Conservation (phyloP, 2,888 invertebrate genomes). For the Acronicta alni region DNA sequence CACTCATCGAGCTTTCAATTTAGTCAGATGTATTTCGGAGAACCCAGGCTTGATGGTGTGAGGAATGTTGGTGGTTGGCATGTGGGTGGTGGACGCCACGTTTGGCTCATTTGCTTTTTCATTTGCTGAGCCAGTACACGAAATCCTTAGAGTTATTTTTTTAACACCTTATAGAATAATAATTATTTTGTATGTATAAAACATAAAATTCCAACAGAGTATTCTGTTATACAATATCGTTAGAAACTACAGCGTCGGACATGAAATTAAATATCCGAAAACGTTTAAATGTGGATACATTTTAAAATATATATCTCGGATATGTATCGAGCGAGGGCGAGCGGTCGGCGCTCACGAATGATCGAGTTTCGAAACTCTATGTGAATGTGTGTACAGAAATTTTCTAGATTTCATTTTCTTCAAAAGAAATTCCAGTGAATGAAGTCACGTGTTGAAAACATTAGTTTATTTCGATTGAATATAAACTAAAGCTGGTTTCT, state of each 20-base stretch:
- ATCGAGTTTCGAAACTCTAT: constrained; percentile 40
- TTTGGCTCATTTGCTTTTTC: no score
- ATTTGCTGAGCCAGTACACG: no score
- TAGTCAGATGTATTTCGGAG: no score
- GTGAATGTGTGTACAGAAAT: constrained; percentile 16
- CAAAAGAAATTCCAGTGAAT: constrained; percentile 45
- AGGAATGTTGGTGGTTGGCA: no score
- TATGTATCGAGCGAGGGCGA: constrained; percentile 31
- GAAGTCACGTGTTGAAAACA: constrained; percentile 52
- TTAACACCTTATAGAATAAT: no score
- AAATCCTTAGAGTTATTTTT: no score
- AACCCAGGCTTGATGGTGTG: no score
- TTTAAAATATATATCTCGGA: constrained; percentile 34
- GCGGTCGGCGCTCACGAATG: constrained; percentile 41
- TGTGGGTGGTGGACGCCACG: no score
- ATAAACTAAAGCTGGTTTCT: constrained; percentile 44
- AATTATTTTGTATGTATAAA: no score
- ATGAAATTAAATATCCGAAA: constrained; percentile 46
- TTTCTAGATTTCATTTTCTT: constrained; percentile 49
- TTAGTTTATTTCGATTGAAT: constrained; percentile 56
- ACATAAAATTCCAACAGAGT: no score
- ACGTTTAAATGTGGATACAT: constrained; percentile 33
- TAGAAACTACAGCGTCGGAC: constrained; percentile 16
- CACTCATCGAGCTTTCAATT: no score
- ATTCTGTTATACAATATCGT: constrained; percentile 7